Evolutionary conservation across 2,888 invertebrate species (phyloP).

Genomic region (Leptopterna dolabrata): DNA sequence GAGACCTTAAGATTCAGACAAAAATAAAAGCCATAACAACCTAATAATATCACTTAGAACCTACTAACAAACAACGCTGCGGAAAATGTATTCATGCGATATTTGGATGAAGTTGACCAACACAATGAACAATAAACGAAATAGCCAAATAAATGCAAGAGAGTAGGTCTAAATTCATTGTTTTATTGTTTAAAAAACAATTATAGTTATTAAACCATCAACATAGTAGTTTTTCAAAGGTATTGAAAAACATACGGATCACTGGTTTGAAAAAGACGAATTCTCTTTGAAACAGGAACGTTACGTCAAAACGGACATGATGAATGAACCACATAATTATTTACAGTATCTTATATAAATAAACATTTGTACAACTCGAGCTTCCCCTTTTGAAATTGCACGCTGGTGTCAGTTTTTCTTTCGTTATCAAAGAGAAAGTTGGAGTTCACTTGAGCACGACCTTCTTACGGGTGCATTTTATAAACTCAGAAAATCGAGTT

Average conservation of each 20-base stretch:
- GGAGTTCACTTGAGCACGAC: constrained; percentile 12
- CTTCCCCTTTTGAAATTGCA: constrained; percentile 22
- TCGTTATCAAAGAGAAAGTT: constrained; percentile 15
- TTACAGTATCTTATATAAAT: constrained; percentile 10
- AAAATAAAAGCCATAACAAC: constrained; percentile 48
- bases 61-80: constrained; percentile 32
- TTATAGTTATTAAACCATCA: neutral
- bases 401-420: neutral
- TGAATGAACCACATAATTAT: constrained; percentile 28
- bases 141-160: neutral
- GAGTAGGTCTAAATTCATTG: neutral
- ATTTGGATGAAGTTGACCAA: neutral
- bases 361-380: constrained; percentile 33
- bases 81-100: constrained; percentile 8
- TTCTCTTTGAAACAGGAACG: constrained; percentile 10
- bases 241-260: neutral
- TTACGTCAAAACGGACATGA: constrained; percentile 6
- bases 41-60: constrained; percentile 50
- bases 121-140: neutral
- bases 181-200: constrained; percentile 2
- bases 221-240: neutral
- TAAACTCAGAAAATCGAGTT: constrained; percentile 18
- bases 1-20: constrained; percentile 41
- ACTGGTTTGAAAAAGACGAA: neutral
- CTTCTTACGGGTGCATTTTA: neutral